These are phyloP conservation scores for Bubo blakistoni DNA, from an alignment of 2,113 vertebrate species.

Conservation along the genomic window DNA sequence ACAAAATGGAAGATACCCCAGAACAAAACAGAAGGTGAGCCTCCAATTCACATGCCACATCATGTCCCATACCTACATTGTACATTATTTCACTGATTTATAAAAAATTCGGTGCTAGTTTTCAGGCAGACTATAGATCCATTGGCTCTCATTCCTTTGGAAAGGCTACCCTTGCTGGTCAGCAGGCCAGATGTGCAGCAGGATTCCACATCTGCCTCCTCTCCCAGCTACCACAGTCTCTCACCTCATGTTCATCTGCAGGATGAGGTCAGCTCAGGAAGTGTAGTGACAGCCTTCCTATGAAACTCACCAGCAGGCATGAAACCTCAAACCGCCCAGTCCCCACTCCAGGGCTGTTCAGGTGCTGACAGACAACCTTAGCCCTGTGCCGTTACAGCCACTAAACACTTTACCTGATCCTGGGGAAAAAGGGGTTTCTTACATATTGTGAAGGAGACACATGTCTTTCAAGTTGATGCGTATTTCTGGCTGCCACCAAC, in stretches of 20 bases:
- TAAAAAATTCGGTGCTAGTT: neutral
- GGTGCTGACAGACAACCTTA: neutral
- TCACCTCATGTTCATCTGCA: neutral
- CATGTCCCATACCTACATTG: neutral
- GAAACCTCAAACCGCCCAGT: neutral
- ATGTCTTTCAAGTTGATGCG: accelerated
- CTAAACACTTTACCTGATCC: neutral
- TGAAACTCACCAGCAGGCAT: neutral
- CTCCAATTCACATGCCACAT: neutral
- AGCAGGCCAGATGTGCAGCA: neutral
- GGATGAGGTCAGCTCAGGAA: neutral
- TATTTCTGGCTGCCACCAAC: neutral
- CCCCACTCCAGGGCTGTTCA: neutral
- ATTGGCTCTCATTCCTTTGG: neutral
- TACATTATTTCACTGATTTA: neutral
- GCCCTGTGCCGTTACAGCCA: neutral
- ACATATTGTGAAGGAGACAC: neutral
- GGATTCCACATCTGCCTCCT: neutral
- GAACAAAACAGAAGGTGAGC: neutral
- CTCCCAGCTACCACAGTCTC: neutral
- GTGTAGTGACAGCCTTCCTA: neutral
- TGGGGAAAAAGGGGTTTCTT: accelerated
- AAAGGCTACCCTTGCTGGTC: neutral
- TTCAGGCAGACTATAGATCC: neutral
- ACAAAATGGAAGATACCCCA: neutral